phyloP scores from a whole-genome alignment of 2,113 vertebrate genomes.

The Pollachius pollachius region DNA sequence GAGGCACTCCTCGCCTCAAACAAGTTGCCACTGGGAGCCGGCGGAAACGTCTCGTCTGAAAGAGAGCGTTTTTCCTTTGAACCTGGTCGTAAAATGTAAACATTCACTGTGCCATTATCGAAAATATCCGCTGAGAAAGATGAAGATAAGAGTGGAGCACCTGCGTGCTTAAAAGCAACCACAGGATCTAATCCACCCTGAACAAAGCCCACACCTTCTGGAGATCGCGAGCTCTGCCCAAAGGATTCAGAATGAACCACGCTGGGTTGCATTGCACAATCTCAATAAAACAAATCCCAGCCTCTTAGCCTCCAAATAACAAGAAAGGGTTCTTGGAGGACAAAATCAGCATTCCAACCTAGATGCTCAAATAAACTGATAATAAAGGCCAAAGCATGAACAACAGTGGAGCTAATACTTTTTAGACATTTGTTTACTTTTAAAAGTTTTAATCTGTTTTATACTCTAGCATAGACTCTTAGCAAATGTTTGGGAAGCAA shows the following conservation, averaged over 20 bases:
- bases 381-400: too few relatives aligned
- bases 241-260: slow-evolving; percentile 23
- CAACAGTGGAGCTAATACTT: too few relatives aligned
- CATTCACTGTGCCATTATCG: slow-evolving; percentile 57
- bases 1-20: slow-evolving; percentile 30
- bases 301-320: too few relatives aligned
- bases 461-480: too few relatives aligned
- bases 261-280: slow-evolving; percentile 23
- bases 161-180: slow-evolving; percentile 65
- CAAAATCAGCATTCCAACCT: too few relatives aligned
- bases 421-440: too few relatives aligned
- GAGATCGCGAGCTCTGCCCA: slow-evolving; percentile 41
- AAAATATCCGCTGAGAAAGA: slow-evolving; percentile 41
- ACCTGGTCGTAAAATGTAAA: slow-evolving; percentile 46
- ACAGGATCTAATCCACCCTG: slow-evolving; percentile 51
- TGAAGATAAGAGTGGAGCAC: slow-evolving; percentile 52
- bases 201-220: slow-evolving; percentile 46
- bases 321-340: too few relatives aligned
- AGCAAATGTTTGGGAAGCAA: too few relatives aligned
- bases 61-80: slow-evolving; percentile 42
- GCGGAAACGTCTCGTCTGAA: slow-evolving; percentile 40
- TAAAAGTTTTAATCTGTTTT: too few relatives aligned
- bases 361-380: too few relatives aligned
- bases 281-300: too few relatives aligned
- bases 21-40: slow-evolving; percentile 27